Conservation (phyloP, 2,797 vertebrate genomes). For the Chelonia mydas region DNA sequence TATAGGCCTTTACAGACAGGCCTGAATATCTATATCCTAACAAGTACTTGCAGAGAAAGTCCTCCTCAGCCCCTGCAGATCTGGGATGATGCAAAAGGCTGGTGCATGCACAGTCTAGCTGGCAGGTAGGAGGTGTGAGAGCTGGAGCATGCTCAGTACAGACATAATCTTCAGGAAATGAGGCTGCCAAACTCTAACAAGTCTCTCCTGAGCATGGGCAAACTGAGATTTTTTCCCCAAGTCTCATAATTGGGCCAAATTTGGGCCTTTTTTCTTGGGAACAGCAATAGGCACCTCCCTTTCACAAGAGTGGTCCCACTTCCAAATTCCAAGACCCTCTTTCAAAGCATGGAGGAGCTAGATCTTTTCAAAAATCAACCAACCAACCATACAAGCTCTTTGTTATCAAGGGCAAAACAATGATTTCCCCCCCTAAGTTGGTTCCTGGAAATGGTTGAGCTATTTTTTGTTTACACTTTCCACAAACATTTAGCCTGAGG, state of each 20-base stretch:
- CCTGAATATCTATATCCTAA: too few relatives aligned
- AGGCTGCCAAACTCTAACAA: neutral
- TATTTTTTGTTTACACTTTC: neutral
- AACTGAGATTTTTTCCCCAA: neutral
- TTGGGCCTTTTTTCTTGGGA: neutral
- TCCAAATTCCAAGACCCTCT: neutral
- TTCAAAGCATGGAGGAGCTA: neutral
- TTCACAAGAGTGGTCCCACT: neutral
- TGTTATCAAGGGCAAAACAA: neutral
- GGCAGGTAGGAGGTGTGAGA: neutral
- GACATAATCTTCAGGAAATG: neutral
- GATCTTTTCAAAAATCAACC: neutral
- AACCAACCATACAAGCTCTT: neutral
- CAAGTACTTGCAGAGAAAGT: neutral
- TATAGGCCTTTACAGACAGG: too few relatives aligned
- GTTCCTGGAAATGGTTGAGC: neutral
- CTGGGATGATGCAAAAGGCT: neutral
- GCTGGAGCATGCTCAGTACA: neutral
- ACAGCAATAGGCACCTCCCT: neutral
- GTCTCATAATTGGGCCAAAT: neutral
- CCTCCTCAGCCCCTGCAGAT: neutral
- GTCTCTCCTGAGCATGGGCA: neutral
- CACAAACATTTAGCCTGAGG: neutral
- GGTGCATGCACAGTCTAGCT: neutral
- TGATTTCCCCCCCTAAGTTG: neutral